Evolutionary conservation across 2,888 invertebrate species (phyloP), one percentile per base, ranked within the genome.

Genomic region (Julus scandinavius): DNA sequence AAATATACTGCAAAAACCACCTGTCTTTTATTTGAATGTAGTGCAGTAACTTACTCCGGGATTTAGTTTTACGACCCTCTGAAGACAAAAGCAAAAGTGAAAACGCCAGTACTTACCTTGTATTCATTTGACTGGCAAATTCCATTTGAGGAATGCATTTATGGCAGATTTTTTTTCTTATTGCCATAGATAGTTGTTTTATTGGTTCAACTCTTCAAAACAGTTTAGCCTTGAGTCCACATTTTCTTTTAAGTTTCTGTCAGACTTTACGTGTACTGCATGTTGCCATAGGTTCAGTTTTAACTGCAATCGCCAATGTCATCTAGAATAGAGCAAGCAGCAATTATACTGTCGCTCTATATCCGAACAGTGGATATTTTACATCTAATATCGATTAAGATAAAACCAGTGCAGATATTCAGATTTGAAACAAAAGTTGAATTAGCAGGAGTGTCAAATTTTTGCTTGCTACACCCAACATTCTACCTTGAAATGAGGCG

Each of bases 321-420:
- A 58, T 58, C 58, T 4, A n/a, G 58, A 58, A 58, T 4, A 58
- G 58, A 58, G n/a, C 58, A 58, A 58, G 17, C n/a, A 58, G n/a
- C 58, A 58, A 58, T 58, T 17, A n/a, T n/a, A 11, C 17, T 58
- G 17, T 58, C 58, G 58, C n/a, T 58, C 58, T n/a, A 58, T 6
- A n/a, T 9, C 54, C 5, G 54, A 54, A 15, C 54, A 2, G 54
- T 13, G 58, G 58, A 58, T 58, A 58, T 58, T 58, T 58, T n/a
- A 58, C 58, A 58, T 58, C 17, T 58, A n/a, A 58, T 58, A 58
- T 58, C 58, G 58, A 58, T 58, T 58, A 58, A 58, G 58, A 58
- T 58, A 58, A 58, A 58, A 58, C 58, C 58, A 58, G 58, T 58
- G 58, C 58, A 58, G 58, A 58, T 58, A 58, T 58, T 58, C 58